A percentile compares a stretch with the other conserved stretches of the same genome.
Conservation (phyloP, 2,113 vertebrate species). For the Dicerorhinus sumatrensis region DNA sequence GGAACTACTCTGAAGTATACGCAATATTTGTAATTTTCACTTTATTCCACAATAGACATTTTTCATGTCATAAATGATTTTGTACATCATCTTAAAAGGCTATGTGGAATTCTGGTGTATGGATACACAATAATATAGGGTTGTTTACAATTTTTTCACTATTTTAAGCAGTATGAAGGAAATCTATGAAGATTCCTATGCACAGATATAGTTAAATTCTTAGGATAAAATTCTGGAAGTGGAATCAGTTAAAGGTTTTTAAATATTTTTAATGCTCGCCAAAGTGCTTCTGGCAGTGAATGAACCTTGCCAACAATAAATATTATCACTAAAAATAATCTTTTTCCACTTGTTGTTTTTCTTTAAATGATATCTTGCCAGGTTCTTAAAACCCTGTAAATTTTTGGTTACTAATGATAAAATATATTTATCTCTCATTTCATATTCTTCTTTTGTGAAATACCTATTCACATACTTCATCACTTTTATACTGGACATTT, state of each 20-base stretch:
- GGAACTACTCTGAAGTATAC: neutral
- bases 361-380: neutral
- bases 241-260: neutral
- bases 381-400: neutral
- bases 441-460: neutral
- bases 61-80: neutral
- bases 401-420: slow-evolving; percentile 17
- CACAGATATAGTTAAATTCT: slow-evolving; percentile 14
- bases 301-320: neutral
- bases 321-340: neutral
- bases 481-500: neutral
- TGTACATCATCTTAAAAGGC: neutral
- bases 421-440: neutral
- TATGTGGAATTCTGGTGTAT: neutral
- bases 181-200: neutral
- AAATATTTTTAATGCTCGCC: neutral
- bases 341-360: neutral
- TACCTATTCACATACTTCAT: neutral
- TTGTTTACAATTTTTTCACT: neutral
- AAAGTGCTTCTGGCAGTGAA: neutral
- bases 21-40: neutral
- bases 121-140: neutral
- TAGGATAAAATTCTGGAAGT: slow-evolving; percentile 1
- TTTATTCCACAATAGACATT: neutral
- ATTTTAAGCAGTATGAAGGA: neutral